Percentiles rank a stretch among this genome's conserved stretches.
Evolutionary conservation across 2,113 vertebrate genomes (phyloP).

Genomic region (Rhombomys opimus): DNA sequence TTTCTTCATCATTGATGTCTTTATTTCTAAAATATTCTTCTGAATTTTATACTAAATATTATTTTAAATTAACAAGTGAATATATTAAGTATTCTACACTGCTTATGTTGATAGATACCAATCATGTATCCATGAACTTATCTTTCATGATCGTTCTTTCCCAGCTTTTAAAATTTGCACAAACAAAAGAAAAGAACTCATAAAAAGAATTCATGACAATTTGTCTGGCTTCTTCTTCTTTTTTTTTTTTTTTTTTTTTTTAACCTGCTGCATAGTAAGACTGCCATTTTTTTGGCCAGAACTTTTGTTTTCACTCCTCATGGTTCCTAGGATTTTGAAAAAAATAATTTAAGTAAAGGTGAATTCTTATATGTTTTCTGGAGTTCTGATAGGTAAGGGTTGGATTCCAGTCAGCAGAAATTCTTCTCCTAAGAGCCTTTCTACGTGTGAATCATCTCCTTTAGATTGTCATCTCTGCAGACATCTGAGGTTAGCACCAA

Average conservation of each 20-base stretch:
- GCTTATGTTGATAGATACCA: slow-evolving; percentile 1
- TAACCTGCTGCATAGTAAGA: background rate
- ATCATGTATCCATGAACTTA: background rate
- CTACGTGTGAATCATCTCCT: background rate
- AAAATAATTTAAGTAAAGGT: background rate
- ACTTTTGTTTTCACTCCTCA: background rate
- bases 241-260: background rate
- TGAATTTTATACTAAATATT: slow-evolving; percentile 39
- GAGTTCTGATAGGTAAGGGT: background rate
- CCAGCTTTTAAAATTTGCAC: background rate
- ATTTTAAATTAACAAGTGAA: background rate
- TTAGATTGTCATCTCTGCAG: background rate
- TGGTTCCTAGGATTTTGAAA: background rate
- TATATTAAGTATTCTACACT: slow-evolving; percentile 14
- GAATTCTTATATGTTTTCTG: background rate
- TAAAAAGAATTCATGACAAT: background rate
- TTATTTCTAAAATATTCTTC: slow-evolving; percentile 36
- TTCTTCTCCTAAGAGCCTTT: background rate
- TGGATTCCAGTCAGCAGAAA: background rate
- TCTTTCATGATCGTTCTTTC: background rate
- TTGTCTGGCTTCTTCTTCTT: background rate
- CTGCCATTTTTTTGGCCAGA: background rate
- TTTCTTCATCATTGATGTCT: slow-evolving; percentile 36
- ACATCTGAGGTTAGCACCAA: background rate
- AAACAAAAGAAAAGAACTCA: background rate